These are phyloP conservation scores for Amorpha juglandis DNA, from an alignment of 2,888 invertebrate species.

Conservation along the genomic window DNA sequence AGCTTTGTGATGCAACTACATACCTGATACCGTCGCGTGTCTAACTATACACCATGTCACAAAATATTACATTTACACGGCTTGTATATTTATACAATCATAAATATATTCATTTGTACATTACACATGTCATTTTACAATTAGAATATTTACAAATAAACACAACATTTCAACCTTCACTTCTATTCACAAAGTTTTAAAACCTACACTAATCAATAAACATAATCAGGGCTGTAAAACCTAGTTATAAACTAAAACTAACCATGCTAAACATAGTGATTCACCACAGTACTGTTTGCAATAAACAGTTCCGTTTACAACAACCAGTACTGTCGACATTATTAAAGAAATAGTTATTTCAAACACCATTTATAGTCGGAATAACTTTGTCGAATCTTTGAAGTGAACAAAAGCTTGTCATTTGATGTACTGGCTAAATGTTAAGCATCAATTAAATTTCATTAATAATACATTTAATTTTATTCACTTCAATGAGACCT, in stretches of 20 bases:
- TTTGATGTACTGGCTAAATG: constrained; percentile 5
- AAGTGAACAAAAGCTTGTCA: constrained; percentile 39
- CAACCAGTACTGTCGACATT: constrained; percentile 29
- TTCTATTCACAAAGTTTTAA: constrained; percentile 64
- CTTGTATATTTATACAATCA: constrained; percentile 69
- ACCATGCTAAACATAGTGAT: constrained; percentile 25
- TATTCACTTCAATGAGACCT: constrained; percentile 33
- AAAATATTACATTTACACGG: constrained; percentile 76
- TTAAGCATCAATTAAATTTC: background rate
- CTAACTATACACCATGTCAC: constrained; percentile 77
- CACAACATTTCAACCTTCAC: constrained; percentile 69
- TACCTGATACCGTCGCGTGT: constrained; percentile 46
- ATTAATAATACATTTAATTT: constrained; percentile 18
- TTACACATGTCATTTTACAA: constrained; percentile 69
- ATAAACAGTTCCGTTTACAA: constrained; percentile 17
- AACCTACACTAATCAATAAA: constrained; percentile 55
- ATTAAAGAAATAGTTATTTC: constrained; percentile 8
- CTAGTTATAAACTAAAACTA: constrained; percentile 56
- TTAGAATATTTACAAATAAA: constrained; percentile 78
- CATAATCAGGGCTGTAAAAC: constrained; percentile 73
- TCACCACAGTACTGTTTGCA: constrained; percentile 32
- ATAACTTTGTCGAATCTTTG: constrained; percentile 41
- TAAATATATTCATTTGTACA: constrained; percentile 81
- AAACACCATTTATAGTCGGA: constrained; percentile 40
- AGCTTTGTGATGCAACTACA: constrained; percentile 60